Percentiles rank a stretch among this genome's conserved stretches.
Evolutionary conservation across 2,113 vertebrate species (phyloP).

Genomic region (Cyprinus carpio): DNA sequence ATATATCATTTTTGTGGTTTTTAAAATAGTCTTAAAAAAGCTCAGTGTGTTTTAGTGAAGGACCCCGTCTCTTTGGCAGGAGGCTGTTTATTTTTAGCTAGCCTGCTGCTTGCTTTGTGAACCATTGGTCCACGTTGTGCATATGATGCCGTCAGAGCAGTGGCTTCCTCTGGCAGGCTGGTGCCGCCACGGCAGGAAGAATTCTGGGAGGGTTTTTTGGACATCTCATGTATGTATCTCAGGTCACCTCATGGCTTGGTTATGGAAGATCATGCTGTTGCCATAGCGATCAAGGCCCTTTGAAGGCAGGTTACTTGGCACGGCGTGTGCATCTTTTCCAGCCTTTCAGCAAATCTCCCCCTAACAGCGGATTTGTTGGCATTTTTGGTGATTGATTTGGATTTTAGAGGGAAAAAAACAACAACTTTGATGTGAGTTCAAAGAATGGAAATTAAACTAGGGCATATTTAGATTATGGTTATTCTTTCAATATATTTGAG

Average conservation of each 20-base stretch:
- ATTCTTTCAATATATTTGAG: slow-evolving; percentile 28
- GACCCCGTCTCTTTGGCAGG: slow-evolving; percentile 31
- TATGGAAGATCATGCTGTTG: slow-evolving; percentile 76
- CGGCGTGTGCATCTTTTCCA: slow-evolving; percentile 67
- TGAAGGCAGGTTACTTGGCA: slow-evolving; percentile 78
- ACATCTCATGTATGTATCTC: slow-evolving; percentile 68
- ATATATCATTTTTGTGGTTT: neutral
- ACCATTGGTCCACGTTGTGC: slow-evolving; percentile 34
- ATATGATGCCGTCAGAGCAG: slow-evolving; percentile 46
- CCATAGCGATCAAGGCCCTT: slow-evolving; percentile 79
- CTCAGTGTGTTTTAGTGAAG: slow-evolving; percentile 34
- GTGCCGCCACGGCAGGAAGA: slow-evolving; percentile 52
- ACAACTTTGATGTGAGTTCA: slow-evolving; percentile 36
- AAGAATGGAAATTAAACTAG: slow-evolving; percentile 31
- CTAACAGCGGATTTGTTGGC: slow-evolving; percentile 11
- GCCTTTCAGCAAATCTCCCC: slow-evolving; percentile 41
- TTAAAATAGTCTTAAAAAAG: neutral
- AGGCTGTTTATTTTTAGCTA: slow-evolving; percentile 65
- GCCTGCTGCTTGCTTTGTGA: slow-evolving; percentile 49
- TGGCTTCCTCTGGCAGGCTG: slow-evolving; percentile 48
- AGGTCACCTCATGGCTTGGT: slow-evolving; percentile 69
- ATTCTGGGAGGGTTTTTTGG: slow-evolving; percentile 62
- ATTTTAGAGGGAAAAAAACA: neutral
- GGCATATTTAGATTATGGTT: slow-evolving; percentile 31
- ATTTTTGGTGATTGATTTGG: slow-evolving; percentile 26